These are phyloP conservation scores for Ectemnius cavifrons DNA, from an alignment of 2,888 invertebrate species.

Conservation along the genomic window DNA sequence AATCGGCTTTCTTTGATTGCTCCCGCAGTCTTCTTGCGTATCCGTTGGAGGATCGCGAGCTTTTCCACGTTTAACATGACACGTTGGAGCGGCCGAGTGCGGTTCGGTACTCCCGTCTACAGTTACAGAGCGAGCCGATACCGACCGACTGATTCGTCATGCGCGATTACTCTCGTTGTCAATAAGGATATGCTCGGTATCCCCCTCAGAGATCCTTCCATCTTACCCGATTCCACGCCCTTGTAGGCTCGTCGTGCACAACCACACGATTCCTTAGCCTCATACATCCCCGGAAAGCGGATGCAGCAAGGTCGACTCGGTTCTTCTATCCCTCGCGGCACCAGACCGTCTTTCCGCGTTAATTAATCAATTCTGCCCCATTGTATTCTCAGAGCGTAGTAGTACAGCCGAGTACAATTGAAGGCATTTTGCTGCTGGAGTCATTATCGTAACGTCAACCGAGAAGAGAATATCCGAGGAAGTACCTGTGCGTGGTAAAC, in stretches of 20 bases:
- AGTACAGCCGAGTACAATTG: conserved; percentile 44
- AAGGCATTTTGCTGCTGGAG: not conserved
- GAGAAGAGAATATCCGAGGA: conserved; percentile 14
- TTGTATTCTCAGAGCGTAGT: conserved; percentile 31
- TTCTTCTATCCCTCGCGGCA: conserved; percentile 18
- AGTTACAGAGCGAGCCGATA: conserved; percentile 61
- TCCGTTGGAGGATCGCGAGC: conserved; percentile 43
- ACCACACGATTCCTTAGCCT: too few species aligned
- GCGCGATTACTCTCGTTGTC: conserved; percentile 46
- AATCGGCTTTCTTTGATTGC: conserved; percentile 58
- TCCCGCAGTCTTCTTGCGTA: conserved; percentile 12
- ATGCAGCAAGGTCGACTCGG: conserved; percentile 50
- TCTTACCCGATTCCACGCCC: too few species aligned
- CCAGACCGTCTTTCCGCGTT: conserved; percentile 47
- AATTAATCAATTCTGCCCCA: conserved; percentile 53
- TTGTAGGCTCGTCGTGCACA: too few species aligned
- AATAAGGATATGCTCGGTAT: conserved; percentile 47
- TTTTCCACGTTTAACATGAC: conserved; percentile 42
- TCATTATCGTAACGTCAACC: conserved; percentile 13
- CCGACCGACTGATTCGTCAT: conserved; percentile 61
- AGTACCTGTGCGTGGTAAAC: conserved; percentile 19
- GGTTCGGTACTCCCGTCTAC: conserved; percentile 54
- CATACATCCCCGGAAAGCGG: conserved; percentile 25
- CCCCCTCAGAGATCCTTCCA: not conserved
- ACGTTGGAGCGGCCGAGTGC: conserved; percentile 51